Base-by-base conservation (phyloP, 2,797 vertebrate species). In the Pseudotriccus pelzelni region DNA sequence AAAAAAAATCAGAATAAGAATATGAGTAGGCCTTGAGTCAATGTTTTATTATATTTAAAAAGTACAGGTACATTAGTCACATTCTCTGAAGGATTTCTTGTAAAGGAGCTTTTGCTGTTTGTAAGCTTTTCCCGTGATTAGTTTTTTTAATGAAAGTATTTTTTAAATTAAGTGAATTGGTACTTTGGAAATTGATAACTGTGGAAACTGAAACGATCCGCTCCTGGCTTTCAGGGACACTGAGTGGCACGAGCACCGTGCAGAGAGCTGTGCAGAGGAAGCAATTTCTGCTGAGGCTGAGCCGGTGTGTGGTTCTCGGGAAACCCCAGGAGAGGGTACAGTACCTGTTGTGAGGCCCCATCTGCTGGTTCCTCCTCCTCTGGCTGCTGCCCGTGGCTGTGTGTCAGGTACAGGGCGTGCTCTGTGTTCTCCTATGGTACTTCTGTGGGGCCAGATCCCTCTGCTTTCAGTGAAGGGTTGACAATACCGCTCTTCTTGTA, bases 51-150 rank as follows among this genome's bases (percentile, higher is more conserved):
- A 24, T 96, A 95, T 96, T 89, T 87, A 17, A 96, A 91, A 96
- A 95, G 80, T 94, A 87, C 92, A 89, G 50, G 76, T 93, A 72
- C 50, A 69, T 98, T 98, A 98, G 94, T 98, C 98, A 97, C 96
- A 82, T 46, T 96, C 86, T 93, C 94, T 96, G 96, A 96, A 88
- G 92, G 89, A 96, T 97, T 98, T 98, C 97, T 98, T 96, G 97
- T 97, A 96, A 98, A 94, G 59, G 53, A 55, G n/a, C 87, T 92
- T 22, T 95, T 90, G 69, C 73, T 95, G 88, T 90, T 94, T 87
- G 84, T 89, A 90, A 96, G 62, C 56, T 85, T 83, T 90, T 47
- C 77, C 87, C 85, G 74, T 88, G 63, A 78, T 90, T 59, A 76
- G 17, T 85, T 86, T 87, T 86, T 91, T 30, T 1, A n/a, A 46